phyloP scores from a whole-genome alignment of 1,140 invertebrate genomes.

The Achatina immaculata region DNA sequence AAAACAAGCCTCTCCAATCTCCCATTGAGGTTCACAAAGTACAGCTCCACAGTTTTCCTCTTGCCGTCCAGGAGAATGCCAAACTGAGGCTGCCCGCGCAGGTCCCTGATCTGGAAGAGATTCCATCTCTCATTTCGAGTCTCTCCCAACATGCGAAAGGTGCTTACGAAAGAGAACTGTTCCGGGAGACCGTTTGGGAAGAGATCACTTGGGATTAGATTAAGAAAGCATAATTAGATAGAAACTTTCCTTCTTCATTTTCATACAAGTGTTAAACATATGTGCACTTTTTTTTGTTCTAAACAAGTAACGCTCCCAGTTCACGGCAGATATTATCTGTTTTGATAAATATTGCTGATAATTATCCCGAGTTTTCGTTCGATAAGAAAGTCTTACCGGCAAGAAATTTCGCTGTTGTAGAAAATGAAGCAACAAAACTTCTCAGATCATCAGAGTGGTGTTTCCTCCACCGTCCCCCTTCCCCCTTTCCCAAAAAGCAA shows the following conservation, averaged over 20 bases:
- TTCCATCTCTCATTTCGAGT: conserved; percentile 79
- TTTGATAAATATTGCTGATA: no score
- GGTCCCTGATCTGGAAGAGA: conserved; percentile 78
- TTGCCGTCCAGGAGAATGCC: conserved; percentile 79
- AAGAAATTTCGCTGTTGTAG: no score
- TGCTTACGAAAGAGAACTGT: conserved; percentile 81
- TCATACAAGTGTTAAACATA: not conserved
- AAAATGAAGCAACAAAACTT: no score
- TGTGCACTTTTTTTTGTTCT: not conserved
- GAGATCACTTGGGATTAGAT: conserved; percentile 74
- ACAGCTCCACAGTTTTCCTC: conserved; percentile 77
- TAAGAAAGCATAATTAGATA: no score
- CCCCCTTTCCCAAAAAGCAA: no score
- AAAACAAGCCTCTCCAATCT: conserved; percentile 24
- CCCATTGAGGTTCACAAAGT: conserved; percentile 75
- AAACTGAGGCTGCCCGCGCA: conserved; percentile 77
- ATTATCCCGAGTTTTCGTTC: no score
- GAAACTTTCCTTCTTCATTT: no score
- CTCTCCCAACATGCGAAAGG: conserved; percentile 75
- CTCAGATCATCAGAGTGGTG: no score
- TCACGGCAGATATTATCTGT: no score
- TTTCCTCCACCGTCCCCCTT: no score
- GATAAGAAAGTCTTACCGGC: no score
- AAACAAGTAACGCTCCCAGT: not conserved
- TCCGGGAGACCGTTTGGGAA: conserved; percentile 80